Evolutionary conservation across 2,797 vertebrate genomes (phyloP).

Genomic region (Peromyscus melanophrys): DNA sequence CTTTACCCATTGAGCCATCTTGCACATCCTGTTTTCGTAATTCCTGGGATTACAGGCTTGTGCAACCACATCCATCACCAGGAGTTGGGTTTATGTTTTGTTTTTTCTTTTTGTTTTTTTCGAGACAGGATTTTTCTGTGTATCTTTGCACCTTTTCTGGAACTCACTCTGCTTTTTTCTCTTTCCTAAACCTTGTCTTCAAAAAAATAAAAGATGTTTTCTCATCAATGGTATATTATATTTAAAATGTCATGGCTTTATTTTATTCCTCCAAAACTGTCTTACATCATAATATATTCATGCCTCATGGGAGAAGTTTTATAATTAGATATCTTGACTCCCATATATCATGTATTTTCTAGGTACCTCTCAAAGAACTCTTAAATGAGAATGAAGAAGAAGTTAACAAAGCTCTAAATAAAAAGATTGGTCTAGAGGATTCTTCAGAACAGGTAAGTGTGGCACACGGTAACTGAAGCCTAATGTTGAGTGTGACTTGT

Average conservation of each 20-base stretch:
- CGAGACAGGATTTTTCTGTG: no score
- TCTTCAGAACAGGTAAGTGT: conserved; percentile 94
- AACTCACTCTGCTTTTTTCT: neutral
- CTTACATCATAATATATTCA: neutral
- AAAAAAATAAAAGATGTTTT: conserved; percentile 34
- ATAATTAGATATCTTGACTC: neutral
- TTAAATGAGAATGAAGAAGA: conserved; percentile 95
- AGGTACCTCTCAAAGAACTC: conserved; percentile 94
- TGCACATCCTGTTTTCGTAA: neutral
- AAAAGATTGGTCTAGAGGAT: conserved; percentile 93
- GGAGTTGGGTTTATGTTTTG: no score
- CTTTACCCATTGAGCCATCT: neutral
- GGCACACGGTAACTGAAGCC: neutral
- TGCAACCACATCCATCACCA: neutral
- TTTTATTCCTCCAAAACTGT: conserved; percentile 40
- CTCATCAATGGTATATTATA: conserved; percentile 5
- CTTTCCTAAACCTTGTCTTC: neutral
- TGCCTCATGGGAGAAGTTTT: conserved; percentile 37
- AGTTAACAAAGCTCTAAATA: conserved; percentile 91
- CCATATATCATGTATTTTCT: conserved; percentile 46
- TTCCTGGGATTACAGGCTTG: neutral
- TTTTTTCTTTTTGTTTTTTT: no score
- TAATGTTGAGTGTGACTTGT: conserved; percentile 23
- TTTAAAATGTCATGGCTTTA: conserved; percentile 24
- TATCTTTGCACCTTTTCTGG: no score